A percentile compares a stretch with the other conserved stretches of the same genome.
These are phyloP conservation scores for Hoplodrina blanda DNA, from an alignment of 2,888 invertebrate species.

Conservation along the genomic window DNA sequence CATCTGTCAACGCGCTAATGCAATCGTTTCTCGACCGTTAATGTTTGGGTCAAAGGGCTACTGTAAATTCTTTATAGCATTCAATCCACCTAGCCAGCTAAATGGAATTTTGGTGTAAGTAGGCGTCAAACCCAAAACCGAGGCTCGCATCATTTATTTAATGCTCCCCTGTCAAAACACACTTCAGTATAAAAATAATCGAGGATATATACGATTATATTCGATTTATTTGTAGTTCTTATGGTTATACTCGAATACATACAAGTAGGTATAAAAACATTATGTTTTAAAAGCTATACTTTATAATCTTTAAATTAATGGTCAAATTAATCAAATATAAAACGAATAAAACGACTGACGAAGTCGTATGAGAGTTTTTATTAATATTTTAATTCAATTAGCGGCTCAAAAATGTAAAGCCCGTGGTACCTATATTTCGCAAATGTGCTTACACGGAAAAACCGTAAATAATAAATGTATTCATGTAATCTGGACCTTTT, in stretches of 20 bases:
- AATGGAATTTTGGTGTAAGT: conserved; percentile 80
- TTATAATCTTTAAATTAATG: neutral
- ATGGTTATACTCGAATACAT: too few relatives aligned
- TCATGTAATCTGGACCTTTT: conserved; percentile 29
- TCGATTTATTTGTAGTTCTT: conserved; percentile 9
- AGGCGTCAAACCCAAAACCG: conserved; percentile 65
- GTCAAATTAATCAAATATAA: conserved; percentile 6
- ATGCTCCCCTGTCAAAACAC: conserved; percentile 51
- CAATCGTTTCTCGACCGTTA: conserved; percentile 67
- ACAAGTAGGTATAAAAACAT: too few relatives aligned
- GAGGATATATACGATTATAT: conserved; percentile 17
- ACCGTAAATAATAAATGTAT: conserved; percentile 38
- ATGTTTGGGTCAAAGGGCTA: conserved; percentile 70
- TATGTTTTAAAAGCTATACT: neutral
- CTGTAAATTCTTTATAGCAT: conserved; percentile 74
- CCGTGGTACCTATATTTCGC: conserved; percentile 1
- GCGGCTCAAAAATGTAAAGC: conserved; percentile 25
- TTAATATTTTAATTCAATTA: conserved; percentile 37
- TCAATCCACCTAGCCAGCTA: conserved; percentile 71
- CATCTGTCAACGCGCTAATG: conserved; percentile 71
- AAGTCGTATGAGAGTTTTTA: conserved; percentile 9
- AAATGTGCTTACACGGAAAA: conserved; percentile 25
- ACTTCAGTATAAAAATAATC: conserved; percentile 26
- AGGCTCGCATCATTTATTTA: conserved; percentile 55
- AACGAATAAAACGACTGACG: neutral